These are phyloP conservation scores for Neodiprion lecontei DNA, from an alignment of 1,140 invertebrate genomes.

Conservation along the genomic window DNA sequence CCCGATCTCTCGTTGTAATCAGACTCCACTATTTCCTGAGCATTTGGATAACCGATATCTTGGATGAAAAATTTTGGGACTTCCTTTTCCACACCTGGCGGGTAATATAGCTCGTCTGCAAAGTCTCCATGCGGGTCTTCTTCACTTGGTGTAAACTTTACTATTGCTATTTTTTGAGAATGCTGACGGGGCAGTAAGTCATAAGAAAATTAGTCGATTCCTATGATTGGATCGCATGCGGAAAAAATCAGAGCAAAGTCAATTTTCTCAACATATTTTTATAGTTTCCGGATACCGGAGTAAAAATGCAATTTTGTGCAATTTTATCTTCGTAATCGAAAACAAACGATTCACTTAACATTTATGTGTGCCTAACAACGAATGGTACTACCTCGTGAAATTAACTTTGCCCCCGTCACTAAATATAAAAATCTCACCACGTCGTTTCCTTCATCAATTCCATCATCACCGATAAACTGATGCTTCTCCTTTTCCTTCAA, in stretches of 20 bases:
- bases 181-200: conserved; percentile 51
- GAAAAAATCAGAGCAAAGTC: too few relatives aligned
- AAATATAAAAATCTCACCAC: background rate
- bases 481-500: background rate
- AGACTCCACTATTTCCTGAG: background rate
- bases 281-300: too few relatives aligned
- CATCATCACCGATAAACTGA: conserved; percentile 1
- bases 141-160: conserved; percentile 79
- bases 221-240: too few relatives aligned
- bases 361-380: too few relatives aligned
- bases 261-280: too few relatives aligned
- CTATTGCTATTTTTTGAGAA: conserved; percentile 74
- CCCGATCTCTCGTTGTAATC: background rate
- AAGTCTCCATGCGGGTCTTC: conserved; percentile 70
- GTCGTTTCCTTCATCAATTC: conserved; percentile 2
- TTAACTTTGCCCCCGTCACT: too few relatives aligned
- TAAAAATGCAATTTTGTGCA: too few relatives aligned
- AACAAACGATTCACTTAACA: too few relatives aligned
- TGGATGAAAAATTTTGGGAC: background rate
- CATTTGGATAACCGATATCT: background rate
- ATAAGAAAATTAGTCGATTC: background rate
- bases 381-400: too few relatives aligned
- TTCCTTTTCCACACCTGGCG: conserved; percentile 59
- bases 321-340: too few relatives aligned
- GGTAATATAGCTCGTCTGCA: conserved; percentile 80